These are phyloP conservation scores for Hoplodrina blanda DNA, from an alignment of 2,888 invertebrate genomes.

Conservation along the genomic window DNA sequence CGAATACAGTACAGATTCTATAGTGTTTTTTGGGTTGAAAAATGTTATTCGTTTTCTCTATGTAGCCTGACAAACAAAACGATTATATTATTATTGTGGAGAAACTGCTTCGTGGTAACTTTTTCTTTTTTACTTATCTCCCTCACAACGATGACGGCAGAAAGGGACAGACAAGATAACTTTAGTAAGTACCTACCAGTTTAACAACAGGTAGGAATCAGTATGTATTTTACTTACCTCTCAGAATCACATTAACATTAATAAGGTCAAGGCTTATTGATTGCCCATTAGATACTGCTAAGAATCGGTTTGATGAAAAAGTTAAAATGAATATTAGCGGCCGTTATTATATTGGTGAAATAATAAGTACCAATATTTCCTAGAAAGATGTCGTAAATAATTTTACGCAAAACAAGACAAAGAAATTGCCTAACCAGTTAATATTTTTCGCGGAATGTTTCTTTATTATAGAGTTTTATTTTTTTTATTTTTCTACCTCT, in stretches of 20 bases:
- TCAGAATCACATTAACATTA: background rate
- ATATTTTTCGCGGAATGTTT: background rate
- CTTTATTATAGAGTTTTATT: background rate
- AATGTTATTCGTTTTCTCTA: slow-evolving; percentile 44
- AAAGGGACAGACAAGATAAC: slow-evolving; percentile 9
- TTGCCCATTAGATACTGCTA: slow-evolving; percentile 7
- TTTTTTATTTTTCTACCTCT: background rate
- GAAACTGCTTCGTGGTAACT: slow-evolving; percentile 39
- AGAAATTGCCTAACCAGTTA: background rate
- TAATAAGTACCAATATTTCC: slow-evolving; percentile 1
- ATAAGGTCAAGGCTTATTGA: slow-evolving; percentile 3
- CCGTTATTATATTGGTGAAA: background rate
- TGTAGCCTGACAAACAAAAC: slow-evolving; percentile 54
- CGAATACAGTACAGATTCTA: slow-evolving; percentile 37
- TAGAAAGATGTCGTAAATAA: background rate
- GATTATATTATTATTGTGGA: slow-evolving; percentile 47
- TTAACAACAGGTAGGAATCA: background rate
- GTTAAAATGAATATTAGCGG: background rate
- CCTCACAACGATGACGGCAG: background rate
- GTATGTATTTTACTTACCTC: background rate
- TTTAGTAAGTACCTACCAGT: background rate
- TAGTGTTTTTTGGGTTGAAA: slow-evolving; percentile 42
- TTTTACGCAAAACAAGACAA: background rate
- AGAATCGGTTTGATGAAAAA: slow-evolving; percentile 3
- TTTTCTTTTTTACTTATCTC: slow-evolving; percentile 37